Evolutionary conservation across 1,140 invertebrate genomes (phyloP).

Genomic region (Habropoda laboriosa): DNA sequence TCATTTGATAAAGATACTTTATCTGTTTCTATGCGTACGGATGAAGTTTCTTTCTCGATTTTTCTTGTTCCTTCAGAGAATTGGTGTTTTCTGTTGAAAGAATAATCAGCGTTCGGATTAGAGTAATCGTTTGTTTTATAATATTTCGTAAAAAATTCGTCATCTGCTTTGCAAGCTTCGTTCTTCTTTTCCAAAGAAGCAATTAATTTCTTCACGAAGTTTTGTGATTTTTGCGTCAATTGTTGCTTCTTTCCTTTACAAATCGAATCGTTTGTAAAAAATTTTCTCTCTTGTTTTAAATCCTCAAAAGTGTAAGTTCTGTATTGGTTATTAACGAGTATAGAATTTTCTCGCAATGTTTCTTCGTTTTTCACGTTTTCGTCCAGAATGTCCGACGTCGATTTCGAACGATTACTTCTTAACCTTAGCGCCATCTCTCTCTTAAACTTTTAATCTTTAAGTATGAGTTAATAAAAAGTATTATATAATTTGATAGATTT

Average conservation of each 20-base stretch:
- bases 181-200: conserved; percentile 49
- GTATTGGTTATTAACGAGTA: not conserved
- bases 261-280: not conserved
- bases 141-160: conserved; percentile 34
- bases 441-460: not conserved
- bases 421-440: not conserved
- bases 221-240: conserved; percentile 18
- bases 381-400: conserved; percentile 7
- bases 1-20: not conserved
- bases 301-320: not conserved
- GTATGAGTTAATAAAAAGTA: not conserved
- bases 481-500: not conserved
- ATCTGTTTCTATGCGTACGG: too few species aligned
- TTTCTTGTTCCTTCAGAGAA: too few species aligned
- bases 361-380: not conserved
- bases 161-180: conserved; percentile 8
- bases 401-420: not conserved
- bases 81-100: too few species aligned
- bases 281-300: not conserved
- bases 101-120: not conserved
- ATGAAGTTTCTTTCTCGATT: not conserved
- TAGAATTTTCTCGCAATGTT: not conserved
- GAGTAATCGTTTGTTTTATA: not conserved
- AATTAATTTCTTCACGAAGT: conserved; percentile 52
- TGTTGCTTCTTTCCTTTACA: not conserved